These are phyloP conservation scores for Thysanoteuthis rhombus DNA, from an alignment of 2,888 invertebrate genomes.

Conservation along the genomic window DNA sequence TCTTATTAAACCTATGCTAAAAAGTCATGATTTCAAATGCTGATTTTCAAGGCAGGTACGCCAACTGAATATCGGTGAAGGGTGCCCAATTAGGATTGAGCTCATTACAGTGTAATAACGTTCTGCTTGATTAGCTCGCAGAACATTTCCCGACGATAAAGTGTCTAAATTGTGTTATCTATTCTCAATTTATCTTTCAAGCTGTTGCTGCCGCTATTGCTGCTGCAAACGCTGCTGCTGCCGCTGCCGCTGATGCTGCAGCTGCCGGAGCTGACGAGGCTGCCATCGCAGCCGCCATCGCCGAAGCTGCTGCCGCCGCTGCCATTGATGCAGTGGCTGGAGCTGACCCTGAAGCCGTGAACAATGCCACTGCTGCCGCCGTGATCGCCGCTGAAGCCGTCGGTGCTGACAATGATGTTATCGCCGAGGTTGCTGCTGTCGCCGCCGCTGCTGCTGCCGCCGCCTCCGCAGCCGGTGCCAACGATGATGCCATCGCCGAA, in stretches of 20 bases:
- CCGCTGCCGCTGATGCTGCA: background rate
- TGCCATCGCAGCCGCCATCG: background rate
- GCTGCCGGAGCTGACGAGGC: background rate
- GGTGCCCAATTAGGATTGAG: no score
- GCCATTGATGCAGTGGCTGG: background rate
- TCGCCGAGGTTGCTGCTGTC: background rate
- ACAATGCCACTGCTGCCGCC: background rate
- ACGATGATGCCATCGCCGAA: background rate
- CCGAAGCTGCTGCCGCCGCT: background rate
- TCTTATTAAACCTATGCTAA: no score
- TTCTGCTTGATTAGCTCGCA: no score
- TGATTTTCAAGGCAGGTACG: no score
- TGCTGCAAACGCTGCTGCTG: background rate
- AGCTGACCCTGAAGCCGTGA: background rate
- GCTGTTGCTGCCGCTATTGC: background rate
- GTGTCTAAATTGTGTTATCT: no score
- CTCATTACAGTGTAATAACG: no score
- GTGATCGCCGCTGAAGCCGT: conserved; percentile 1
- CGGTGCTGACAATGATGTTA: background rate
- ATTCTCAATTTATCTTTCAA: background rate
- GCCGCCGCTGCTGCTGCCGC: background rate
- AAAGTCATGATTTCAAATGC: no score
- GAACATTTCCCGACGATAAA: no score
- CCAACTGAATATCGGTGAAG: no score
- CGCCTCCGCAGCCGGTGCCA: background rate